These are phyloP conservation scores for Notolabrus celidotus DNA, from an alignment of 2,797 vertebrate species.

Conservation along the genomic window DNA sequence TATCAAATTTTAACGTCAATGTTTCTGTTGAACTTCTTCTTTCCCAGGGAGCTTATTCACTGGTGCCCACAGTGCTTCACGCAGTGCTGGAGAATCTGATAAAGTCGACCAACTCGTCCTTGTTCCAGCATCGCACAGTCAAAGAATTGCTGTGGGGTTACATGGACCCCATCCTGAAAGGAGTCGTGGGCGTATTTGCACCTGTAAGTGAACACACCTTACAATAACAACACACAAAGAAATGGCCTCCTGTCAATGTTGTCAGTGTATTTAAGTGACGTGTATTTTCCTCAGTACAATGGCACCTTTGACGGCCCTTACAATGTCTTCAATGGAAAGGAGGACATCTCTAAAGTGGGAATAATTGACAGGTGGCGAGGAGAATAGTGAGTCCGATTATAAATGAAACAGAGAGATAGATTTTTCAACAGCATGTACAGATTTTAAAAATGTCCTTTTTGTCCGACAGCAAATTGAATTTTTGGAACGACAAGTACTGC, in stretches of 20 bases:
- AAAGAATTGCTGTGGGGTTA: conserved; percentile 95
- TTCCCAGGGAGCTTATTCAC: conserved; percentile 83
- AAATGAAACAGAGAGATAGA: background rate
- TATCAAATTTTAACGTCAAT: background rate
- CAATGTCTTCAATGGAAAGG: conserved; percentile 88
- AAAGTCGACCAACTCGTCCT: conserved; percentile 76
- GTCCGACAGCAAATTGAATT: conserved; percentile 74
- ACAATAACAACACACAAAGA: background rate
- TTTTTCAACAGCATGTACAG: background rate
- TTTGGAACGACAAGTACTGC: conserved; percentile 88
- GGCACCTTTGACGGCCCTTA: conserved; percentile 89
- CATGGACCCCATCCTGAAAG: conserved; percentile 82
- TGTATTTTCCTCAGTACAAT: conserved; percentile 87
- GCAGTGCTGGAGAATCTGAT: conserved; percentile 66
- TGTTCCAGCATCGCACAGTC: conserved; percentile 91
- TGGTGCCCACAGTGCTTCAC: conserved; percentile 63
- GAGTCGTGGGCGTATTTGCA: conserved; percentile 84
- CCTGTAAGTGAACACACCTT: conserved; percentile 82
- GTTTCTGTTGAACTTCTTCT: conserved; percentile 28
- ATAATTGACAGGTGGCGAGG: conserved; percentile 88
- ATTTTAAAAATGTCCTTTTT: conserved; percentile 16
- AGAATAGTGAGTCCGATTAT: conserved; percentile 79
- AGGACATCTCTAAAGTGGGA: conserved; percentile 87
- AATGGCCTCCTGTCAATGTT: background rate
- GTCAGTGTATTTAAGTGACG: background rate